Conservation (phyloP, 2,797 vertebrate species). For the Gallinago stenura region DNA sequence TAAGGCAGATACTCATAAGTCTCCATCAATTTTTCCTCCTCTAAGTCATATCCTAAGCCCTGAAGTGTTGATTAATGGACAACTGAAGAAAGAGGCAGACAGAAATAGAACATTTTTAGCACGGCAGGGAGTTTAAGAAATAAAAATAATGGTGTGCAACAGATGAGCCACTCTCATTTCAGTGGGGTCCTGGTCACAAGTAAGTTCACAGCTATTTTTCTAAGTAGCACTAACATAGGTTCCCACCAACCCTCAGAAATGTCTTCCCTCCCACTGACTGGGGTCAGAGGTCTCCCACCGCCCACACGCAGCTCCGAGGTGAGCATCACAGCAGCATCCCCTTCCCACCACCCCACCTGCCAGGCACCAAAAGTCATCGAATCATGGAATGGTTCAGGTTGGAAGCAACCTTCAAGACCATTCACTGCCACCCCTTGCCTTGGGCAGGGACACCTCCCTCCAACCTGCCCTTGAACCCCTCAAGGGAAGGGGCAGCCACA, state of each 20-base stretch:
- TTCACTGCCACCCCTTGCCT: background rate
- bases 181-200: background rate
- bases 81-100: background rate
- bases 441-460: background rate
- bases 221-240: accelerated
- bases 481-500: background rate
- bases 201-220: background rate
- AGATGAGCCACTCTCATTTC: background rate
- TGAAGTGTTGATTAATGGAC: background rate
- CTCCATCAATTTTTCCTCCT: background rate
- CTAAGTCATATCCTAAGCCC: background rate
- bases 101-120: background rate
- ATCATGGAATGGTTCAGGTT: background rate
- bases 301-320: background rate
- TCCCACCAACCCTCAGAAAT: background rate
- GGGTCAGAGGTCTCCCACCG: background rate
- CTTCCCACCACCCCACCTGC: background rate
- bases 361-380: background rate
- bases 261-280: too few relatives aligned
- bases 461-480: background rate
- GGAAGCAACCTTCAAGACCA: background rate
- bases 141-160: background rate
- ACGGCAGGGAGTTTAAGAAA: background rate
- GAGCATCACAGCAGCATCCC: accelerated
- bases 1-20: background rate